A percentile compares a stretch with the other conserved stretches of the same genome.
These are phyloP conservation scores for Glaucopsyche alexis DNA, from an alignment of 2,888 invertebrate species.

Conservation along the genomic window DNA sequence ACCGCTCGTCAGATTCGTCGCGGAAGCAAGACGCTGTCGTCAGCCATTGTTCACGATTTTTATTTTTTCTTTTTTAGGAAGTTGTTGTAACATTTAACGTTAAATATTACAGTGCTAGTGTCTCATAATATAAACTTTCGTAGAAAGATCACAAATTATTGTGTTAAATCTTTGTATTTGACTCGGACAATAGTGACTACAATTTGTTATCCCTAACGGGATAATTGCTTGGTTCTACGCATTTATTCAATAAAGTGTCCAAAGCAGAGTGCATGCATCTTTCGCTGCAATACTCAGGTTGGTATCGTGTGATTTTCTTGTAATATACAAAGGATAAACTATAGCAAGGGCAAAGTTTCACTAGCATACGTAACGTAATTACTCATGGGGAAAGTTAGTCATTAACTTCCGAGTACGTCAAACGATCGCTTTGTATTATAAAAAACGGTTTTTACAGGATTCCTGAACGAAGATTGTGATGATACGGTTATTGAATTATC, in stretches of 20 bases:
- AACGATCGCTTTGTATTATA: constrained; percentile 46
- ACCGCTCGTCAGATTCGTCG: constrained; percentile 19
- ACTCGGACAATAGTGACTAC: constrained; percentile 61
- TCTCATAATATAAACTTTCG: constrained; percentile 53
- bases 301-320: constrained; percentile 42
- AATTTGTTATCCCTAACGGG: constrained; percentile 76
- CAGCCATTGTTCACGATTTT: constrained; percentile 67
- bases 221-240: constrained; percentile 74
- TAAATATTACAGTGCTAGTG: constrained; percentile 54
- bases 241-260: constrained; percentile 75
- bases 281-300: constrained; percentile 78
- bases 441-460: constrained; percentile 56
- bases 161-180: constrained; percentile 55
- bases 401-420: constrained; percentile 63
- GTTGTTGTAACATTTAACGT: constrained; percentile 53
- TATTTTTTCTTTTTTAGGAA: constrained; percentile 67
- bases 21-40: constrained; percentile 25
- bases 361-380: constrained; percentile 57
- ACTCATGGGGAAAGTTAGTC: constrained; percentile 72
- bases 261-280: constrained; percentile 81
- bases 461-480: constrained; percentile 79
- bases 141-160: constrained; percentile 53
- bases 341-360: constrained; percentile 42
- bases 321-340: constrained; percentile 24
- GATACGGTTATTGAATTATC: constrained; percentile 78